Evolutionary conservation across 2,888 invertebrate genomes (phyloP).

Genomic region (Volucella zonaria): DNA sequence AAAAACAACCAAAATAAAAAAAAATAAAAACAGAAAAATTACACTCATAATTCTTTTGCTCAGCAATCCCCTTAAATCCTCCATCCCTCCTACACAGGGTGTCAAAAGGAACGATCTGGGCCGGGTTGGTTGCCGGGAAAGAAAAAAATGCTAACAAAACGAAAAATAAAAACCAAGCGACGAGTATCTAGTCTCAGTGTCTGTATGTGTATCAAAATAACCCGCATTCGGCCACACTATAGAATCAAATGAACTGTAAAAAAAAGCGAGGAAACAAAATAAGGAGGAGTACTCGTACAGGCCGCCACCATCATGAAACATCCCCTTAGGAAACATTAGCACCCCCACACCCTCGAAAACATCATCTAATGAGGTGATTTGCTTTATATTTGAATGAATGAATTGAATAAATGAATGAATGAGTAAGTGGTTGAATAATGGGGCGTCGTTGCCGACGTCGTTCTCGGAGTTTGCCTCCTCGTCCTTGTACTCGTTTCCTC

Average conservation of each 20-base stretch:
- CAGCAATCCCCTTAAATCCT: conserved; percentile 56
- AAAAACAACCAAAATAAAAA: conserved; percentile 33
- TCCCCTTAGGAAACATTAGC: conserved; percentile 65
- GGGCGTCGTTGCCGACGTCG: conserved; percentile 52
- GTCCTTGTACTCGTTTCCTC: not conserved
- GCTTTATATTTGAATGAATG: conserved; percentile 74
- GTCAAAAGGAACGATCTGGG: conserved; percentile 5
- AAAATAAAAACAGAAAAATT: conserved; percentile 53
- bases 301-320: conserved; percentile 22
- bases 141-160: not conserved
- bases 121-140: no score
- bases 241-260: conserved; percentile 47
- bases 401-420: conserved; percentile 72
- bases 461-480: conserved; percentile 2
- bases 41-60: conserved; percentile 70
- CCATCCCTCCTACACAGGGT: not conserved
- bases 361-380: conserved; percentile 72
- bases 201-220: conserved; percentile 19
- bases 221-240: conserved; percentile 39
- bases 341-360: conserved; percentile 62
- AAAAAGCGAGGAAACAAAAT: conserved; percentile 12
- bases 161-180: conserved; percentile 18
- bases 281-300: not conserved
- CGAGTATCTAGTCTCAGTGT: conserved; percentile 17
- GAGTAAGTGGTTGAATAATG: conserved; percentile 73